Conservation (phyloP, 2,888 invertebrate species). For the Neria commutata region DNA sequence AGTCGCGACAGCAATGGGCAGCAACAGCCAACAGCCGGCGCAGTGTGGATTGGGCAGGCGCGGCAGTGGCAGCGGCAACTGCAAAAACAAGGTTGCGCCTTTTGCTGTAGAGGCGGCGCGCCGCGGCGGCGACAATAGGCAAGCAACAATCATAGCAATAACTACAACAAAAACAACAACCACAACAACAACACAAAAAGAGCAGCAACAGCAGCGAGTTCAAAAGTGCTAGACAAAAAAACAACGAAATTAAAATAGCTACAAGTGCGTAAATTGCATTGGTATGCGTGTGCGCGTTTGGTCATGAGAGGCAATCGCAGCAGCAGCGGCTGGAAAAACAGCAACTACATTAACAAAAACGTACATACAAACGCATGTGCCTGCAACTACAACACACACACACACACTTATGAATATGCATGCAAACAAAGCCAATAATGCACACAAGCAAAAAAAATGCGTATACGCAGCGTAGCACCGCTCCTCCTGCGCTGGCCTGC, state of each 20-base stretch:
- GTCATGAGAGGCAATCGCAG: neutral
- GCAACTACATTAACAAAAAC: neutral
- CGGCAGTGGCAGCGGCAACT: slow-evolving; percentile 7
- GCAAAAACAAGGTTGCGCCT: slow-evolving; percentile 13
- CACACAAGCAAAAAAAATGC: neutral
- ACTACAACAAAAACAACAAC: neutral
- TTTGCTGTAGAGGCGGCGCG: neutral
- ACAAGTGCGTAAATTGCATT: slow-evolving; percentile 16
- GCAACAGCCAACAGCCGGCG: neutral
- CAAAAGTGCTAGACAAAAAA: neutral
- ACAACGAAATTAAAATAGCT: slow-evolving; percentile 2
- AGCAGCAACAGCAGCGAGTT: slow-evolving; percentile 12
- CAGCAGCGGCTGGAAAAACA: neutral
- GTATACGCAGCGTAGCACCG: slow-evolving; percentile 3
- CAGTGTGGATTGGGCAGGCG: neutral
- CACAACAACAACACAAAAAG: neutral
- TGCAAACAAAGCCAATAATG: slow-evolving; percentile 1
- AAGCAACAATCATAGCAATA: neutral
- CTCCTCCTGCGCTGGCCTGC: too few relatives aligned
- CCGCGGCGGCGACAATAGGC: slow-evolving; percentile 1
- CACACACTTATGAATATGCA: neutral
- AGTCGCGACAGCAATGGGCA: too few relatives aligned
- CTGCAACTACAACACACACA: slow-evolving; percentile 10
- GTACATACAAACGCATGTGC: slow-evolving; percentile 24
- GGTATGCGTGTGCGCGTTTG: slow-evolving; percentile 7